phyloP scores from a whole-genome alignment of 2,888 invertebrate genomes.

The Siphlonurus alternatus region DNA sequence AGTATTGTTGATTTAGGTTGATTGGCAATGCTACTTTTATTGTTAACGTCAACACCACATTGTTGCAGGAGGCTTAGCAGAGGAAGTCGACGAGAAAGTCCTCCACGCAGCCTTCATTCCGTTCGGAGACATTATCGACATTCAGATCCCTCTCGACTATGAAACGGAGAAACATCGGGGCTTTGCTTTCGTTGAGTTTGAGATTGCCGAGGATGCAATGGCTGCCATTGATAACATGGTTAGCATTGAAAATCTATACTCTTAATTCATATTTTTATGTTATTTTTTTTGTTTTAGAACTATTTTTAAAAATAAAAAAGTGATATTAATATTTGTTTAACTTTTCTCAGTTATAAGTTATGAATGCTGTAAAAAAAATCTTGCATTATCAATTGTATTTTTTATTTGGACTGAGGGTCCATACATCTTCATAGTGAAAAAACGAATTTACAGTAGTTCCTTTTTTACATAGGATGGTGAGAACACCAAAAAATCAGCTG shows the following conservation, averaged over 20 bases:
- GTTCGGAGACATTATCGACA: constrained; percentile 95
- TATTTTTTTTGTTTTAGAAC: background rate
- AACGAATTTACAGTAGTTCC: too few species aligned
- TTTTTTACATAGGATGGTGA: too few species aligned
- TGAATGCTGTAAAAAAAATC: too few species aligned
- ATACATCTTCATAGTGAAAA: too few species aligned
- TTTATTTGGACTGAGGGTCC: too few species aligned
- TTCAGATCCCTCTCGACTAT: constrained; percentile 95
- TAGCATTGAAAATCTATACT: constrained; percentile 17
- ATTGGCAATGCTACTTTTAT: too few species aligned
- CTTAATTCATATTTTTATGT: background rate
- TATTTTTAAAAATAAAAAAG: constrained; percentile 3
- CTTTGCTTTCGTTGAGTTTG: constrained; percentile 98
- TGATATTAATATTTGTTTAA: constrained; percentile 4
- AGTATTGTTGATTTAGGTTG: too few species aligned
- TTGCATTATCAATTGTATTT: too few species aligned
- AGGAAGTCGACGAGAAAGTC: constrained; percentile 93
- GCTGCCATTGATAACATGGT: constrained; percentile 99
- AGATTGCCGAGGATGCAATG: constrained; percentile 93
- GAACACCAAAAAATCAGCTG: too few species aligned
- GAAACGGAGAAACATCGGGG: constrained; percentile 93
- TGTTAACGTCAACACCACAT: too few species aligned
- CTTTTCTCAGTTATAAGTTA: too few species aligned
- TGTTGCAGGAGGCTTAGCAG: constrained; percentile 60
- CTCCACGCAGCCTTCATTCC: constrained; percentile 95